Percentiles rank a stretch among this genome's conserved stretches.
Conservation (phyloP, 2,113 vertebrate species). For the Rhombomys opimus region DNA sequence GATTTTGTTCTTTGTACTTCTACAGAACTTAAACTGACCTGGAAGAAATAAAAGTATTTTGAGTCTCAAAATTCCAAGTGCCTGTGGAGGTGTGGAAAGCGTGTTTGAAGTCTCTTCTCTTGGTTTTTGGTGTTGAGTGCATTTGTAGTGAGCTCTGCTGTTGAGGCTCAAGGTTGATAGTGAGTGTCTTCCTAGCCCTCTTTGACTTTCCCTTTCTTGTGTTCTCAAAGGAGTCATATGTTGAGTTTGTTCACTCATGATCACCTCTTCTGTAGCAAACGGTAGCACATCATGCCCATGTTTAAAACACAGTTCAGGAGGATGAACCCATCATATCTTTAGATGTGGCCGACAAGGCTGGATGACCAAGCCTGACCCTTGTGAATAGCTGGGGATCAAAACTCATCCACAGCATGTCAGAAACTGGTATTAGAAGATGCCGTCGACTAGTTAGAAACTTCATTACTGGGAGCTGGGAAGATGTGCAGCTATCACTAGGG, state of each 20-base stretch:
- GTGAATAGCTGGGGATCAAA: neutral
- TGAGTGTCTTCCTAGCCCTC: neutral
- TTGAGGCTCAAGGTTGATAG: neutral
- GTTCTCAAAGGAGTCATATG: neutral
- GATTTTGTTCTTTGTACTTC: slow-evolving; percentile 54
- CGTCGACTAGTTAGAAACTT: neutral
- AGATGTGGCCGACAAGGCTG: too few relatives aligned
- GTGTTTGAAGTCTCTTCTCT: neutral
- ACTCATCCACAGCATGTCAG: neutral
- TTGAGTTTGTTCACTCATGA: too few relatives aligned
- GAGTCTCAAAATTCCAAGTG: slow-evolving; percentile 41
- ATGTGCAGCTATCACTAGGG: neutral
- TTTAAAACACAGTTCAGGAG: neutral
- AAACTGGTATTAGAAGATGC: neutral
- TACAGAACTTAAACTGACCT: slow-evolving; percentile 29
- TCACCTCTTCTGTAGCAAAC: neutral
- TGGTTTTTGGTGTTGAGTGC: neutral
- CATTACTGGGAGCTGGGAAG: neutral
- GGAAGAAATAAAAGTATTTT: slow-evolving; percentile 38
- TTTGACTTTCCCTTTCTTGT: too few relatives aligned
- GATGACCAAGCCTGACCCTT: too few relatives aligned
- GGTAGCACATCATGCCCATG: too few relatives aligned
- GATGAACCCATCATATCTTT: neutral
- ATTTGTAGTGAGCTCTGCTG: neutral
- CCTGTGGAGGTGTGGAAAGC: neutral